These are phyloP conservation scores for Cyrtorhinus lividipennis DNA, from an alignment of 1,140 invertebrate genomes.

Conservation along the genomic window DNA sequence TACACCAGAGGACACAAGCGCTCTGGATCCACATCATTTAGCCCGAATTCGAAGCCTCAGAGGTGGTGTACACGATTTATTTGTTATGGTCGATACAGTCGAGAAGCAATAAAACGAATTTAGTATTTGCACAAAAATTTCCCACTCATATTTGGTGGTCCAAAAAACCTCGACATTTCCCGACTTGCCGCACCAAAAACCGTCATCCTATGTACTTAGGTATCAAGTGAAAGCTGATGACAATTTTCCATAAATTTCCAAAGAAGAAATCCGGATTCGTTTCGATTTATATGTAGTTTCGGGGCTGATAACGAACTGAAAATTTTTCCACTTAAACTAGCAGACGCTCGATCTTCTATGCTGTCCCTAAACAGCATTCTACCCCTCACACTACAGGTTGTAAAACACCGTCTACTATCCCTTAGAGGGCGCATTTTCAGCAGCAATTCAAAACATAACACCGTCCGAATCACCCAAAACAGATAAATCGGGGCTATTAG, in stretches of 20 bases:
- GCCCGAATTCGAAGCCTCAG: neutral
- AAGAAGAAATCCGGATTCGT: neutral
- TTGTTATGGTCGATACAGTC: neutral
- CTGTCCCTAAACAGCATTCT: neutral
- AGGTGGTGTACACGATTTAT: neutral
- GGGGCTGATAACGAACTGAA: no score
- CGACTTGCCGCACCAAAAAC: neutral
- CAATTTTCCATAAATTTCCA: neutral
- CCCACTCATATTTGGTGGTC: neutral
- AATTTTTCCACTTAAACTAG: no score
- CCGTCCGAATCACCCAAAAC: no score
- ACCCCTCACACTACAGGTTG: neutral
- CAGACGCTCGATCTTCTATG: neutral
- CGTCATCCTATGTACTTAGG: neutral
- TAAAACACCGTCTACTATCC: neutral
- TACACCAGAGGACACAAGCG: no score
- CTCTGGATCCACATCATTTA: neutral
- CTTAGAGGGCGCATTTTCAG: no score
- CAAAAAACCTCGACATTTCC: neutral
- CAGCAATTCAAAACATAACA: no score
- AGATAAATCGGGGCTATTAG: no score
- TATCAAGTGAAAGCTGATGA: neutral
- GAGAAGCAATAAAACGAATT: no score
- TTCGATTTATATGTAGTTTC: no score
- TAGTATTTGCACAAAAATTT: no score